Percentiles rank a stretch among this genome's conserved stretches.
Evolutionary conservation across 2,797 vertebrate species (phyloP).

Genomic region (Tokudaia tokunoshimensis): DNA sequence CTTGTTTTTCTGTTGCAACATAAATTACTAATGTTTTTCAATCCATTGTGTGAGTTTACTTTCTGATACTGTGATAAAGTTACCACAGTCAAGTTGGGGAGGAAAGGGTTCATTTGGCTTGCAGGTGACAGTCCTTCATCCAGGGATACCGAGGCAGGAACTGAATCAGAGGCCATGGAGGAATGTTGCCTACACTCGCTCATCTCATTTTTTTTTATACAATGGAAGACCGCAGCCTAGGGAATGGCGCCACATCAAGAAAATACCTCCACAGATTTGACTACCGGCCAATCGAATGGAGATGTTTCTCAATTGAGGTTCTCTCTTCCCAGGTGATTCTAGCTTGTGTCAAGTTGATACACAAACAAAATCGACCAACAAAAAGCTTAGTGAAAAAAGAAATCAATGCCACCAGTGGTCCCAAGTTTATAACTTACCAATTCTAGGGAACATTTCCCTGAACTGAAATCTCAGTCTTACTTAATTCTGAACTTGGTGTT

Average conservation of each 20-base stretch:
- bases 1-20: conserved; percentile 14
- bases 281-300: background rate
- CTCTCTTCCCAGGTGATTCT: background rate
- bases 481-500: background rate
- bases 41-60: background rate
- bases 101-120: background rate
- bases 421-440: background rate
- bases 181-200: background rate
- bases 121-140: background rate
- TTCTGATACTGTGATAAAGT: background rate
- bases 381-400: background rate
- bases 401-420: background rate
- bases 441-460: background rate
- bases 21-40: background rate
- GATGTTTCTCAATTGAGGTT: background rate
- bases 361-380: background rate
- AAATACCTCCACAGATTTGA: background rate
- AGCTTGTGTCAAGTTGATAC: background rate
- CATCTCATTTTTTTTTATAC: background rate
- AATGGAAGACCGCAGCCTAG: background rate
- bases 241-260: background rate
- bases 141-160: background rate
- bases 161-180: background rate
- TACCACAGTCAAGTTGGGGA: background rate
- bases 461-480: background rate